Conservation (phyloP, 2,888 invertebrate genomes). For the Trissonchulus latispiculum region DNA sequence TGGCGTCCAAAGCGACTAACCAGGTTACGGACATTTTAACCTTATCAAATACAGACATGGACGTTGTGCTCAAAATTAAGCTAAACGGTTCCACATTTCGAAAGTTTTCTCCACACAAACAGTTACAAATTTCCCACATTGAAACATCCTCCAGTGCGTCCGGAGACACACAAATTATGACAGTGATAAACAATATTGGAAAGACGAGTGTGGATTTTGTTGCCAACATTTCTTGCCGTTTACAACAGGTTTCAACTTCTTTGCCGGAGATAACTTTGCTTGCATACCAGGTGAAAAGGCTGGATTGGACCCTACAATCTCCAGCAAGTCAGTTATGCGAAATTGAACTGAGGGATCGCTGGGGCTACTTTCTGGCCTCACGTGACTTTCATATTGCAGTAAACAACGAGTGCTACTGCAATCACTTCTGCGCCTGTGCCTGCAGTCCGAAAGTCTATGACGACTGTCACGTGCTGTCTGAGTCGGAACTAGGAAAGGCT, state of each 20-base stretch:
- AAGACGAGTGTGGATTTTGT: background rate
- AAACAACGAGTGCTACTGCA: background rate
- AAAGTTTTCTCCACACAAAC: background rate
- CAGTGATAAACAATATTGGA: background rate
- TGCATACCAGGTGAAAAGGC: background rate
- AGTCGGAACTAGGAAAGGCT: background rate
- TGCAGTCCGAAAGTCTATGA: background rate
- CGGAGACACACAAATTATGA: background rate
- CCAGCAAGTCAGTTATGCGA: background rate
- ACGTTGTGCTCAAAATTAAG: background rate
- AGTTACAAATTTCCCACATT: background rate
- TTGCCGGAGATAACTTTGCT: background rate
- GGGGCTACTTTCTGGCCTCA: background rate
- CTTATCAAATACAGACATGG: too few species aligned
- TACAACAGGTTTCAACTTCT: background rate
- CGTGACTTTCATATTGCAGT: background rate
- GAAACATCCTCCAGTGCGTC: background rate
- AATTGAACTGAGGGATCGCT: background rate
- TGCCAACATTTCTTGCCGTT: background rate
- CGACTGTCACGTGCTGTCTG: background rate
- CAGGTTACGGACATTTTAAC: too few species aligned
- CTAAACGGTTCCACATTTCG: background rate
- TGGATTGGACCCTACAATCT: background rate
- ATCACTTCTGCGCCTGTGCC: background rate
- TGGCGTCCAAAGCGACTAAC: too few species aligned